Percentiles rank a stretch among this genome's conserved stretches.
These are phyloP conservation scores for Natrix natrix DNA, from an alignment of 2,797 vertebrate genomes.

Conservation along the genomic window DNA sequence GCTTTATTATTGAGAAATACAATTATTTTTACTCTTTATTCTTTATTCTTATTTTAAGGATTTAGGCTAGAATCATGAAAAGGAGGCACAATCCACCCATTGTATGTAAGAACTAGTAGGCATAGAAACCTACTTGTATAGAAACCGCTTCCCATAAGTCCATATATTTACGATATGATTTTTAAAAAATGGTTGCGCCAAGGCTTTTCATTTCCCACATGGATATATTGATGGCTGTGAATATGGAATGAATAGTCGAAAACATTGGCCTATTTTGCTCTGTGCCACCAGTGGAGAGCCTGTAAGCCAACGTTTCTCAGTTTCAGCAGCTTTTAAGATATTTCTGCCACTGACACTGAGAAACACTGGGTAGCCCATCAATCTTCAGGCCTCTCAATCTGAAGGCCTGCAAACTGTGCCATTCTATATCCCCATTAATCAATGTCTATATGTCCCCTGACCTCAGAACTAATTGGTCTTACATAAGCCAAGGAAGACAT, in stretches of 20 bases:
- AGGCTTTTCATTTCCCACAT: background rate
- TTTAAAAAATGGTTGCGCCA: background rate
- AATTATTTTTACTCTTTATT: background rate
- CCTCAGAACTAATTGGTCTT: background rate
- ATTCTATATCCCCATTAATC: background rate
- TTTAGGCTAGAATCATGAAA: background rate
- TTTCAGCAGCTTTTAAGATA: background rate
- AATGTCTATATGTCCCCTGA: background rate
- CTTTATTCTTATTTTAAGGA: background rate
- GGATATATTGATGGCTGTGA: background rate
- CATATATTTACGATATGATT: background rate
- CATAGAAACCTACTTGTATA: background rate
- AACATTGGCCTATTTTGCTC: background rate
- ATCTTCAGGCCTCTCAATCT: background rate
- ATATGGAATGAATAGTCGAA: background rate
- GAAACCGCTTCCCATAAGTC: background rate
- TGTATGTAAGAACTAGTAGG: background rate
- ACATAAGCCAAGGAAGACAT: background rate
- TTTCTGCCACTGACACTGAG: background rate
- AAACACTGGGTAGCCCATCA: background rate
- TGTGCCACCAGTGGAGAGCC: background rate
- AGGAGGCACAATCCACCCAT: background rate
- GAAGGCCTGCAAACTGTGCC: background rate
- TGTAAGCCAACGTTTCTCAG: background rate
- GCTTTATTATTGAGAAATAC: background rate